Base-by-base conservation (phyloP, 2,888 invertebrate genomes). In the Papilio protenor region DNA sequence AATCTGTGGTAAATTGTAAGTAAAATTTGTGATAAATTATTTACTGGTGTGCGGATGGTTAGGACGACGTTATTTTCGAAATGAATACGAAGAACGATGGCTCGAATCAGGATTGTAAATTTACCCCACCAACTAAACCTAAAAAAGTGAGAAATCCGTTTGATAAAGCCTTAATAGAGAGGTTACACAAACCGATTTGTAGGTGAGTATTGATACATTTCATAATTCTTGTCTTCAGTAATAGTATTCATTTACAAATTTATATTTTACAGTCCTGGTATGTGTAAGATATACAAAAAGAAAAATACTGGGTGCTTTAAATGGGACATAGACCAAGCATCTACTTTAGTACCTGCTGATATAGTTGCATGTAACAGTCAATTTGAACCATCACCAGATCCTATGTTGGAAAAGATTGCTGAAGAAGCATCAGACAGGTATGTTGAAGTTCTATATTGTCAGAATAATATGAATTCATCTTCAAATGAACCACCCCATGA, bases 281-380 rank as follows among this genome's bases (percentile, higher is more conserved):
- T 95, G 93, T 95, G 94, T 86, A 94, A 94, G 85, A 93, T 93
- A 76, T 94, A 94, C 83, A 94, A 94, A 84, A 92, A 92, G 81
- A 89, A 91, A 81, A 87, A 82, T 70, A 89, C 81, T 80, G 90
- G 91, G 16, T 84, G 89, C 0, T 94, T 94, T 81, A 88, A 89
- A 55, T 97, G 97, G 97, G 96, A 96, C 72, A 96, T 97, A 79
- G 97, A 97, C 79, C 96, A 97, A 85, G 93, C 96, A 14, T 96
- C 96, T 76, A 92, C 91, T n/a, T 90, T 97, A 78, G 95, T 96
- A 73, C 97, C 97, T 33, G 96, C 96, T 1, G 96, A 96, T 82
- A 97, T 97, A 78, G 96, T 96, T 80, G 96, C 94, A 74, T 96
- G 96, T 74, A 91, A 95, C 75, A 96, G 96, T 82, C 96, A 96